These are phyloP conservation scores for Labia minor DNA, from an alignment of 2,888 invertebrate species.

Conservation along the genomic window DNA sequence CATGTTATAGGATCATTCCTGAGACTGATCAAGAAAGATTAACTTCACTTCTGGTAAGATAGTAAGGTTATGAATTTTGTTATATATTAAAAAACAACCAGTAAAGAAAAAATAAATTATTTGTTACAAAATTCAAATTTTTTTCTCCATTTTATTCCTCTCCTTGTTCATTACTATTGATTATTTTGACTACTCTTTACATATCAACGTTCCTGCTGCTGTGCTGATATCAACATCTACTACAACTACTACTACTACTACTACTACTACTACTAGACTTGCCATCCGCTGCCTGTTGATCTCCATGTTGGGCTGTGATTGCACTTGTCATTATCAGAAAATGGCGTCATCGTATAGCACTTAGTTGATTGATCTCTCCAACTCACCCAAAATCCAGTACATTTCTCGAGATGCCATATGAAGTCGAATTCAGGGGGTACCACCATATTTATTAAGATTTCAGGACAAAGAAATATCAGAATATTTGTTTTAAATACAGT, in stretches of 20 bases:
- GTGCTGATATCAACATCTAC: background rate
- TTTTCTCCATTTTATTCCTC: constrained; percentile 1
- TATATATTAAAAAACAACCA: background rate
- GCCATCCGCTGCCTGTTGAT: background rate
- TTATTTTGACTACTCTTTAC: background rate
- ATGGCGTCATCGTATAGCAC: background rate
- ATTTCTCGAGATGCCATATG: background rate
- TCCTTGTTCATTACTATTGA: background rate
- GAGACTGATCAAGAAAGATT: background rate
- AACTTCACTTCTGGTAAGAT: background rate
- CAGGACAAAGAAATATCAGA: no score
- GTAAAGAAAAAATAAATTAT: background rate
- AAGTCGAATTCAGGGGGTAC: background rate
- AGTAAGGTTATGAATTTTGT: background rate
- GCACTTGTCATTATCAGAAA: no score
- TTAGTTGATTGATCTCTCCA: background rate
- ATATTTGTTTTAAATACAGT: no score
- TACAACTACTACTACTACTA: background rate
- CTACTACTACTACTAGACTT: background rate
- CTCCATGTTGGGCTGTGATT: no score
- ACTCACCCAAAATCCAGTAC: background rate
- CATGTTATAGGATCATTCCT: constrained; percentile 13
- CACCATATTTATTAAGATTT: background rate
- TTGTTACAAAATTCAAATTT: background rate
- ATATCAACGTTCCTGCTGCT: background rate